Evolutionary conservation across 2,113 vertebrate genomes (phyloP), one percentile per base, ranked within the genome.

Genomic region (Hyperoodon ampullatus): DNA sequence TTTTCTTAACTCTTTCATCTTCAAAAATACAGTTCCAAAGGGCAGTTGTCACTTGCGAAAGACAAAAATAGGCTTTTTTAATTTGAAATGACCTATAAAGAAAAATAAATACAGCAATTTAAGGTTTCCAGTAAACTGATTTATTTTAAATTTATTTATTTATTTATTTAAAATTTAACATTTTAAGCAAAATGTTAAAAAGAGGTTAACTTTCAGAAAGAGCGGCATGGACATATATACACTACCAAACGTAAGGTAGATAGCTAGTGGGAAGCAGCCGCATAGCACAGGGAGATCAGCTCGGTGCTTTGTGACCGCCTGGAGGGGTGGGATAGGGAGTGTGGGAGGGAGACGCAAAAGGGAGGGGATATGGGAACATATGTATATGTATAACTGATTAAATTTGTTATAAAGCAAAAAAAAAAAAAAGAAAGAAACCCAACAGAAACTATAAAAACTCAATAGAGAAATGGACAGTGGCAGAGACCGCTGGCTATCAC

Each of bases 11-110:
- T 85, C 58, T 75, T 55, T 82, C 58, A 72, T 87, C 72, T 94
- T 90, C 65, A 96, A 35, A 93, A 94, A 78, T 42, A 58, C 3
- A 68, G 14, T 92, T 81, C 21, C 47, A 60, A 88, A 81, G 60
- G 74, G 44, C 26, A 93, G 28, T 82, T 90, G 94, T 96, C 26
- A 58, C n/a, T 93, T 87, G 44, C 61, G 70, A 87, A 74, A 75
- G 75, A 93, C 53, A 61, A 66, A 58, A 93, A 60, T 35, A 71
- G n/a, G 21, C 71, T 66, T 88, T 83, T 50, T 75, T 74, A 74
- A 63, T 84, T 93, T 30, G 68, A 94, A 78, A 68, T 60, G 55
- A 42, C 24, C 13, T 88, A 14, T 93, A 83, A 92, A 81, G 53
- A 83, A 93, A 72, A 15, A 44, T 28, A 93, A 75, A 89, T 50